A percentile compares a stretch with the other conserved stretches of the same genome.
Conservation (phyloP, 2,797 vertebrate species). For the Falco cherrug region DNA sequence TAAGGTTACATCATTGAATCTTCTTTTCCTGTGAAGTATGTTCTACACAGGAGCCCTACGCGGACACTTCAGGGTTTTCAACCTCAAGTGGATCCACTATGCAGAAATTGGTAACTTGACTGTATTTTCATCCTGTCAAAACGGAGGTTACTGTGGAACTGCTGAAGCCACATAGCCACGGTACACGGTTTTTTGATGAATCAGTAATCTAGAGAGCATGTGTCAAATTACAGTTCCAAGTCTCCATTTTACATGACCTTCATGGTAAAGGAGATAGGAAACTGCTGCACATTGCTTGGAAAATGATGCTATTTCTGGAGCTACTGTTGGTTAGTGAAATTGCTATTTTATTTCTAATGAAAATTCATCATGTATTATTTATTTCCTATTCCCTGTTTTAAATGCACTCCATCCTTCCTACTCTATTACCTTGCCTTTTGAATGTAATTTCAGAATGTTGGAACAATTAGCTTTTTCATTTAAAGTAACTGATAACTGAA, state of each 20-base stretch:
- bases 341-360: not conserved
- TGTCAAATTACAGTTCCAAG: not conserved
- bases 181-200: not conserved
- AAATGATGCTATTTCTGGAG: not conserved
- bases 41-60: not conserved
- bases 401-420: not conserved
- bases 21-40: not conserved
- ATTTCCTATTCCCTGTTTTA: slow-evolving; percentile 9
- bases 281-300: not conserved
- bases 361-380: not conserved
- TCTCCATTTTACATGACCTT: not conserved
- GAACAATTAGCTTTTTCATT: slow-evolving; percentile 37
- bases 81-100: not conserved
- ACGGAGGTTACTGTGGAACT: not conserved
- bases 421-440: not conserved
- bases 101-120: not conserved
- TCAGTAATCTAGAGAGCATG: not conserved
- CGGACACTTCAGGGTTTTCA: not conserved
- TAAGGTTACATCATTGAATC: not conserved
- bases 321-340: not conserved
- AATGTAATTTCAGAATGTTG: not conserved
- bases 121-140: not conserved
- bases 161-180: not conserved
- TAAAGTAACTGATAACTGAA: slow-evolving; percentile 19
- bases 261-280: not conserved